Evolutionary conservation across 2,113 vertebrate genomes (phyloP).

Genomic region (Poeciliopsis turrubarensis): DNA sequence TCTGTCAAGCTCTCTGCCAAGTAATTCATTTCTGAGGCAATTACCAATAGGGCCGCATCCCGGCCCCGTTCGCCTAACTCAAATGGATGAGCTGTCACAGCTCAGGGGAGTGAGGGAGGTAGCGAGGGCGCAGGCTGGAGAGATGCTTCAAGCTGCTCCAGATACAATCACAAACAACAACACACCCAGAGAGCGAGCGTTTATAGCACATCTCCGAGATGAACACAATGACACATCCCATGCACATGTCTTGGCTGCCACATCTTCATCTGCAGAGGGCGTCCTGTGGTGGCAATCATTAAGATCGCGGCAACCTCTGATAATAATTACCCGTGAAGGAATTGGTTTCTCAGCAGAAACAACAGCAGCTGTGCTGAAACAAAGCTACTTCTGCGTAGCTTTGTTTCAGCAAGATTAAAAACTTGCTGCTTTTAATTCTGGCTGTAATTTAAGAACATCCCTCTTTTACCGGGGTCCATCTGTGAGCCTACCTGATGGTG

Average conservation of each 20-base stretch:
- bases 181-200: constrained; percentile 31
- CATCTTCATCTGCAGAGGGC: constrained; percentile 34
- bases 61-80: constrained; percentile 60
- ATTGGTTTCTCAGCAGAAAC: constrained; percentile 15
- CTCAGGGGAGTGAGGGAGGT: neutral
- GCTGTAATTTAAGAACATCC: constrained; percentile 14
- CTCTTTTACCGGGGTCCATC: neutral
- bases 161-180: constrained; percentile 53
- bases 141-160: constrained; percentile 49
- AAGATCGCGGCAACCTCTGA: constrained; percentile 43
- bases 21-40: constrained; percentile 79
- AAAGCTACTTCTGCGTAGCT: neutral
- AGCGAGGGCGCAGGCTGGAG: neutral
- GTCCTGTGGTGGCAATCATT: constrained; percentile 40
- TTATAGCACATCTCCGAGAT: constrained; percentile 25
- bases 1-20: constrained; percentile 62
- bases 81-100: constrained; percentile 75
- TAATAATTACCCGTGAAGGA: constrained; percentile 45
- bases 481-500: constrained; percentile 15
- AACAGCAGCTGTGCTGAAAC: constrained; percentile 17
- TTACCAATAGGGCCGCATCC: constrained; percentile 59
- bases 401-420: too few relatives aligned
- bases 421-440: constrained; percentile 11
- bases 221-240: constrained; percentile 12
- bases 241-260: constrained; percentile 11